Base-by-base conservation (phyloP, 1,140 invertebrate genomes). In the Bilobella aurantiaca region DNA sequence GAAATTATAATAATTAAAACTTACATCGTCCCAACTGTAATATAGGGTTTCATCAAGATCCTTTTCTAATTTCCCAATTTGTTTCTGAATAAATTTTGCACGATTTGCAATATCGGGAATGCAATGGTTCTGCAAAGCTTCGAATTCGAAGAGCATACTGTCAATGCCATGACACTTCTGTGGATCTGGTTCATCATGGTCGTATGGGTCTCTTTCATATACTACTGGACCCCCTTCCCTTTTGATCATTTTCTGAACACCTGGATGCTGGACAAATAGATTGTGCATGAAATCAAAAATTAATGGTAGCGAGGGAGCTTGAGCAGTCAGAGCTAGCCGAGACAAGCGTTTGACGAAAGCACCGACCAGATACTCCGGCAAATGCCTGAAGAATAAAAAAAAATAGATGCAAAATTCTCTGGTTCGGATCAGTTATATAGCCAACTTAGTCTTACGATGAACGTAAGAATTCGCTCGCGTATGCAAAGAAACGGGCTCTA, bases 121-220 rank as follows among this genome's bases (percentile, higher is more conserved):
- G n/a, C 85, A 82, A 76, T 93, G 90, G 68, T 81, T 78, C 73
- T 90, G 86, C 31, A 93, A 75, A 12, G 83, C 81, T 60, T 86
- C 82, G 27, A 96, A 81, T 80, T 98, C 94, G 93, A 94, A 98
- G 27, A 98, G 80, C 37, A 87, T 93, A 74, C 91, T 94, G 25
- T 89, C 83, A 1, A 92, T 78, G 0, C 93, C 94, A 67, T 84
- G 82, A 25, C 88, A 87, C 67, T 87, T 83, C 0, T 81, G 72
- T 1, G 91, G 89, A 80, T 93, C 86, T 2, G 80, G 75, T 79
- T 95, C 91, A 60, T 87, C 83, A 80, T 86, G 84, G 32, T 87
- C 77, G 77, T 86, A 97, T 1, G 93, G 91, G 81, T 97, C 93
- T 23, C 77, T 77, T 16, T 79, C 80, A 31, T 34, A 34, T 31